Base-by-base conservation (phyloP, 2,797 vertebrate genomes). In the Clarias platycephalus region DNA sequence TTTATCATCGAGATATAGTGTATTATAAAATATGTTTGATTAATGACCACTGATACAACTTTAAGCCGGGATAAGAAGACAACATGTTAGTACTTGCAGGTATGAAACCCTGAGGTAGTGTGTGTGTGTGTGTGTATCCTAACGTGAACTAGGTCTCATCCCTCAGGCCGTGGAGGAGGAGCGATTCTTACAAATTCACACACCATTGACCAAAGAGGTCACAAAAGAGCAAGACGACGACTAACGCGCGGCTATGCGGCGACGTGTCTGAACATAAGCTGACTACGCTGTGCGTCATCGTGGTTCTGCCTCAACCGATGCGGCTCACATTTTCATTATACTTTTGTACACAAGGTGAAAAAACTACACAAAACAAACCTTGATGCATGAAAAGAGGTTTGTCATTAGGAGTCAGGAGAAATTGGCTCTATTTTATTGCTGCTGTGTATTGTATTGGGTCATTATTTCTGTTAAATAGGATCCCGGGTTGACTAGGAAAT, bases 151-250 rank as follows among this genome's bases (percentile, higher is more conserved):
- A 44, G 13, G 28, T 87, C 68, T 64, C 24, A 64, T 75, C 77
- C 81, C 64, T 15, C 68, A 78, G 72, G 58, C 34, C 37, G 66
- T 75, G 9, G 60, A 83, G 60, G 67, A 85, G 37, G 58, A 82
- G 28, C 31, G 49, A 74, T 80, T 53, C 76, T 85, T 88, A 83
- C 79, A 67, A 57, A 83, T 84, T 62, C 62, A 31, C n/a, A 49
- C 55, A 60, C 24, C 28, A 80, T 20, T 80, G 77, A 8, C 77
- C 60, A 80, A 80, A 40, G n/a, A 64, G 31, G 64, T 63, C 31
- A 40, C 20, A 37, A 60, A 53, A 34, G 57, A 78, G 13, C 12
- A 62, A 10, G 31, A n/a, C 10, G 1, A 78, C 4, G 9, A 60
- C 57, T 18, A 58, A 70, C 55, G 62, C 70, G 68, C 22, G 70